A percentile compares a stretch with the other conserved stretches of the same genome.
phyloP scores from a whole-genome alignment of 2,888 invertebrate species.

The Ophion costatus region DNA sequence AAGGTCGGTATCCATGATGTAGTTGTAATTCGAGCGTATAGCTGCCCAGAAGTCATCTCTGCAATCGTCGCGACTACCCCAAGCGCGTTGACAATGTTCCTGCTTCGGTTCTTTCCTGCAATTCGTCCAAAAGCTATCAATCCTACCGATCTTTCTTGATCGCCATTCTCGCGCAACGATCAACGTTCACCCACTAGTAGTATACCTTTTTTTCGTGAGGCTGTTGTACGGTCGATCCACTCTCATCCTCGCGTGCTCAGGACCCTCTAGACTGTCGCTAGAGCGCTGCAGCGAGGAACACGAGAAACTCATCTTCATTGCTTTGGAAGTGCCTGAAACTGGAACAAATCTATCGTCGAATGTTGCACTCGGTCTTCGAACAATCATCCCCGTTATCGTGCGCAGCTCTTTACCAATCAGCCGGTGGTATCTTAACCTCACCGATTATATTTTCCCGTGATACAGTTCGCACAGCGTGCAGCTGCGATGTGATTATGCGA shows the following conservation, averaged over 20 bases:
- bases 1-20: constrained; percentile 97
- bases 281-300: constrained; percentile 91
- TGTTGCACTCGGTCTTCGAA: constrained; percentile 2
- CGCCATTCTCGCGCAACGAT: background rate
- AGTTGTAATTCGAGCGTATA: constrained; percentile 95
- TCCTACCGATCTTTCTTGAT: background rate
- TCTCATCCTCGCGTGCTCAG: constrained; percentile 82
- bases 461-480: constrained; percentile 25
- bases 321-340: constrained; percentile 88
- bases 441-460: constrained; percentile 21
- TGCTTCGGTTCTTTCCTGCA: constrained; percentile 88
- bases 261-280: constrained; percentile 84
- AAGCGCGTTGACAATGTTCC: constrained; percentile 90
- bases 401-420: background rate
- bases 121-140: constrained; percentile 20
- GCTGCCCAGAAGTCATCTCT: constrained; percentile 97
- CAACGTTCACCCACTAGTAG: background rate
- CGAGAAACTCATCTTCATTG: constrained; percentile 92
- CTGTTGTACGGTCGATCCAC: constrained; percentile 92
- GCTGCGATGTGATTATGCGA: constrained; percentile 30
- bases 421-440: constrained; percentile 1
- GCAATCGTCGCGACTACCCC: constrained; percentile 91
- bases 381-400: background rate
- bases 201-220: constrained; percentile 90
- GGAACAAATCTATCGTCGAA: constrained; percentile 40